These are phyloP conservation scores for Pseudois nayaur DNA, from an alignment of 2,113 vertebrate species.

Conservation along the genomic window DNA sequence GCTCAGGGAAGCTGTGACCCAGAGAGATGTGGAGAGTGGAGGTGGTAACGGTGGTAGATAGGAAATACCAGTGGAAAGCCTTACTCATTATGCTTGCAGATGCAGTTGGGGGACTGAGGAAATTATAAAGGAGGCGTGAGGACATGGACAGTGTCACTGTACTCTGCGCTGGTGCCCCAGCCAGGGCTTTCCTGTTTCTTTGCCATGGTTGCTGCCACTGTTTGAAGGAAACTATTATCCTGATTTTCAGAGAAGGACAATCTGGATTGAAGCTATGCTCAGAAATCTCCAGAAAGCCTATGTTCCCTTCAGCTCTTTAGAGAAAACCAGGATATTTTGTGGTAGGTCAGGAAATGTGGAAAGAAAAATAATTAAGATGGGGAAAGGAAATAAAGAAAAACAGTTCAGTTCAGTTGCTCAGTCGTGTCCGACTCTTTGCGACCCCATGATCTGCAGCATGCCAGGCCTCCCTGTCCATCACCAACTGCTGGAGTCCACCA, in stretches of 20 bases:
- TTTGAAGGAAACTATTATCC: not conserved
- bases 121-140: not conserved
- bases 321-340: not conserved
- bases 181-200: not conserved
- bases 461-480: too few relatives aligned
- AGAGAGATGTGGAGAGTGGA: not conserved
- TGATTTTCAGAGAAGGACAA: not conserved
- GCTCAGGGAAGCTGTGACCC: not conserved
- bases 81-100: not conserved
- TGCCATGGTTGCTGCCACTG: not conserved
- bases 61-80: not conserved
- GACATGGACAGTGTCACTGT: too few relatives aligned
- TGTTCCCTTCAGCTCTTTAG: not conserved
- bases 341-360: not conserved
- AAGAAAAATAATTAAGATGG: not conserved
- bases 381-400: slow-evolving; percentile 50
- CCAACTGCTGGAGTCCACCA: too few relatives aligned
- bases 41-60: not conserved
- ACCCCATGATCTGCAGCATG: too few relatives aligned
- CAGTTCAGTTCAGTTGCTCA: not conserved
- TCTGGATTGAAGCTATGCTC: not conserved
- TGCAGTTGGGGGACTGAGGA: not conserved
- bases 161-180: not conserved
- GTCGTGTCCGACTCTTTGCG: fast-evolving
- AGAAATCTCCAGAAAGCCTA: not conserved